A percentile compares a stretch with the other conserved stretches of the same genome.
These are phyloP conservation scores for Apodemia hepburni DNA, from an alignment of 2,888 invertebrate species.

Conservation along the genomic window DNA sequence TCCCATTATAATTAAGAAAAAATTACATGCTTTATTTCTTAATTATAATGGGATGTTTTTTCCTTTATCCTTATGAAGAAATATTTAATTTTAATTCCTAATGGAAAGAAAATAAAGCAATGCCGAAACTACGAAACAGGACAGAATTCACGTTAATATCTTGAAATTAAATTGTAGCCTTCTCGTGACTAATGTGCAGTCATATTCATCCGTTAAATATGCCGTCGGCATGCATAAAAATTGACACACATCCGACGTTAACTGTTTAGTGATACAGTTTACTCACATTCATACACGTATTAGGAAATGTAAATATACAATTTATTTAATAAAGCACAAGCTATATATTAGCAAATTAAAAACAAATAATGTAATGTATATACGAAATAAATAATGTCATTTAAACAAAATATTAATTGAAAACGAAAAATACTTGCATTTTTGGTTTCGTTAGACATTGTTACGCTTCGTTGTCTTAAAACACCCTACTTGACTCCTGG, in stretches of 20 bases:
- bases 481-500: background rate
- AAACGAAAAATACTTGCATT: slow-evolving; percentile 71
- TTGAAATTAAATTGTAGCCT: slow-evolving; percentile 35
- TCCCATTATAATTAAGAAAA: no score
- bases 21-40: no score
- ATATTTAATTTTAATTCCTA: no score
- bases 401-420: background rate
- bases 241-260: slow-evolving; percentile 55
- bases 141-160: background rate
- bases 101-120: no score
- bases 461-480: background rate
- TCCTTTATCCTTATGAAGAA: no score
- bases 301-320: slow-evolving; percentile 21
- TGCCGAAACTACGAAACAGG: background rate
- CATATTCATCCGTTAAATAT: slow-evolving; percentile 20
- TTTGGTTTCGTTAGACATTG: slow-evolving; percentile 82
- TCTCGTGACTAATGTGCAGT: background rate
- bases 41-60: no score
- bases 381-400: background rate
- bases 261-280: slow-evolving; percentile 48
- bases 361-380: background rate
- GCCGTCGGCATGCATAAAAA: slow-evolving; percentile 46
- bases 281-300: slow-evolving; percentile 35
- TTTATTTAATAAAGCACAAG: slow-evolving; percentile 23
- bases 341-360: slow-evolving; percentile 18